Conservation (phyloP, 2,113 vertebrate species). For the Sebastes fasciatus region DNA sequence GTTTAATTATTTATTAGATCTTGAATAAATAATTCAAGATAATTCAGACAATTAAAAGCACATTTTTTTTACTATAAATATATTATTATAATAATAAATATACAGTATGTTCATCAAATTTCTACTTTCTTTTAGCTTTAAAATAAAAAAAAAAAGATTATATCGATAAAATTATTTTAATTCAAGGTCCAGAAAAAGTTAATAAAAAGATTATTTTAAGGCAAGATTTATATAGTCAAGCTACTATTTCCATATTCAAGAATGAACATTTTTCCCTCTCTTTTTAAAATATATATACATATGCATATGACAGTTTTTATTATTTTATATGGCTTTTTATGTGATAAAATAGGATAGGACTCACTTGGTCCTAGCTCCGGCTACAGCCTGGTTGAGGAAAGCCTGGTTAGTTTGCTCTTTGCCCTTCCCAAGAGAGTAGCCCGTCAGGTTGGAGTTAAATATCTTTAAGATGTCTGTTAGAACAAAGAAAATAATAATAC, state of each 20-base stretch:
- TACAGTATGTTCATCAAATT: neutral
- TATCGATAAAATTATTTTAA: no score
- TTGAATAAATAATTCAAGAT: no score
- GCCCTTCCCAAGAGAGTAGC: slow-evolving; percentile 86
- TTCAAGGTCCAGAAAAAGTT: neutral
- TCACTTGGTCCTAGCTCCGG: slow-evolving; percentile 85
- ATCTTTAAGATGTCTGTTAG: slow-evolving; percentile 89
- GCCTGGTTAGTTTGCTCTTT: slow-evolving; percentile 69
- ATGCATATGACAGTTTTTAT: no score
- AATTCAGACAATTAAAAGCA: neutral
- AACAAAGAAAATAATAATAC: neutral
- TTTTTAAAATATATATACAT: no score
- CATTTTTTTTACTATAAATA: neutral
- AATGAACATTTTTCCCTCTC: no score
- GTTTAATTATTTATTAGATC: no score
- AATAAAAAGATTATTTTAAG: neutral
- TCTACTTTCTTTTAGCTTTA: neutral
- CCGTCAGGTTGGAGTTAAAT: slow-evolving; percentile 84
- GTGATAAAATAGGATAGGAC: slow-evolving; percentile 16
- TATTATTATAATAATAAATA: neutral
- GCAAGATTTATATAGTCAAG: neutral
- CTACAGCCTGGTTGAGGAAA: slow-evolving; percentile 92
- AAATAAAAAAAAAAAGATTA: neutral
- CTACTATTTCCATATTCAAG: neutral
- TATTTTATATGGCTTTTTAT: no score